Conservation (phyloP, 1,140 invertebrate species). For the Hesperophylax magnus region DNA sequence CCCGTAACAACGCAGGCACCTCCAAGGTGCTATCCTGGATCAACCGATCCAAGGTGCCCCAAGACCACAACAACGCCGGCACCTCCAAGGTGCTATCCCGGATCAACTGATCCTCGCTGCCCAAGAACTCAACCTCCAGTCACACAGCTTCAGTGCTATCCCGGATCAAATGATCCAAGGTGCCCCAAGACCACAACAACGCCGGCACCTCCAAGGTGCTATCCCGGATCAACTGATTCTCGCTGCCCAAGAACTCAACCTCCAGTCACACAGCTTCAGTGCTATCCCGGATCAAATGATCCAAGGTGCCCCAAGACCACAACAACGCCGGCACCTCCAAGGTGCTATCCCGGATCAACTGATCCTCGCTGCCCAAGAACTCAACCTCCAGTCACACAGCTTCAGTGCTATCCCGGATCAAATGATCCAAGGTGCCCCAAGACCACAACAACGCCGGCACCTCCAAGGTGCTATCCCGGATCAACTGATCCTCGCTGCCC, state of each 20-base stretch:
- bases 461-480: slow-evolving; percentile 58
- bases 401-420: slow-evolving; percentile 51
- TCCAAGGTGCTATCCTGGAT: slow-evolving; percentile 63
- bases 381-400: slow-evolving; percentile 54
- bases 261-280: slow-evolving; percentile 53
- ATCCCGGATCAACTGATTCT: too few species aligned
- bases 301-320: slow-evolving; percentile 61
- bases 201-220: slow-evolving; percentile 57
- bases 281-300: slow-evolving; percentile 61
- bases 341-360: slow-evolving; percentile 61
- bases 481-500: slow-evolving; percentile 63
- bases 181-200: slow-evolving; percentile 60
- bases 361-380: slow-evolving; percentile 65
- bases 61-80: slow-evolving; percentile 51
- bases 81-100: slow-evolving; percentile 57
- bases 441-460: slow-evolving; percentile 46
- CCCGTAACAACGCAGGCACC: slow-evolving; percentile 51
- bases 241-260: slow-evolving; percentile 57
- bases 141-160: slow-evolving; percentile 57
- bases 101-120: slow-evolving; percentile 63
- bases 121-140: slow-evolving; percentile 59
- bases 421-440: neutral
- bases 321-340: slow-evolving; percentile 58
- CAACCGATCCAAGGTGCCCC: slow-evolving; percentile 53
- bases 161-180: slow-evolving; percentile 63